These are phyloP conservation scores for Priocnemis perturbator DNA, from an alignment of 2,888 invertebrate genomes.

Conservation along the genomic window DNA sequence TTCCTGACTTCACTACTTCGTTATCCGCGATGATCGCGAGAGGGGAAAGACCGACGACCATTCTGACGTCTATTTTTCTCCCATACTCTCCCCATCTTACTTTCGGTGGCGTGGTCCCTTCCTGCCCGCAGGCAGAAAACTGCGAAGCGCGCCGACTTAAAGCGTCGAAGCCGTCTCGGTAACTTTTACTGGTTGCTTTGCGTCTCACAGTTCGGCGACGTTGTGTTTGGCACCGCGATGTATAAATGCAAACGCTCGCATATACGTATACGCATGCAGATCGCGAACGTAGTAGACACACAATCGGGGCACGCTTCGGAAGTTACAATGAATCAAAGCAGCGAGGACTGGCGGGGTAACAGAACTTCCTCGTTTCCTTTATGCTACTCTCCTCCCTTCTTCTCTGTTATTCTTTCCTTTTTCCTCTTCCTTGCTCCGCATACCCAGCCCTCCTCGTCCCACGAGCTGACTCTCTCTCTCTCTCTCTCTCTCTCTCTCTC, in stretches of 20 bases:
- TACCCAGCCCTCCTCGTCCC: conserved; percentile 13
- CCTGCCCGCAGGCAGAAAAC: too few relatives aligned
- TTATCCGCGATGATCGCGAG: too few relatives aligned
- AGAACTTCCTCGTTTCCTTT: conserved; percentile 36
- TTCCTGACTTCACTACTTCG: too few relatives aligned
- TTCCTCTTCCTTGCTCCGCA: conserved; percentile 4
- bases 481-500: conserved; percentile 1
- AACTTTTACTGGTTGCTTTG: conserved; percentile 5
- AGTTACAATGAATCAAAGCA: conserved; percentile 58
- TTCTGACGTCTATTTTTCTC: too few relatives aligned
- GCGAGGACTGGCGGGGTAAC: conserved; percentile 24
- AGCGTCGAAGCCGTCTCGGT: not conserved
- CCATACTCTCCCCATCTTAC: too few relatives aligned
- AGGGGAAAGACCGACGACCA: too few relatives aligned
- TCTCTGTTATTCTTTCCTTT: conserved; percentile 27
- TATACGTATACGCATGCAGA: conserved; percentile 17
- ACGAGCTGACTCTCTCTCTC: not conserved
- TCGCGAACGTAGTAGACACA: not conserved
- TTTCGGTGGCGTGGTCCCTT: too few relatives aligned
- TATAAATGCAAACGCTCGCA: conserved; percentile 1
- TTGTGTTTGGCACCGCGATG: too few relatives aligned
- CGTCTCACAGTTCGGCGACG: not conserved
- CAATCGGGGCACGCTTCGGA: conserved; percentile 45
- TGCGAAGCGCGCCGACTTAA: too few relatives aligned
- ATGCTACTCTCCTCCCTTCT: not conserved